A percentile compares a stretch with the other conserved stretches of the same genome.
phyloP scores from a whole-genome alignment of 2,797 vertebrate species.

The Ispidina lecontei region DNA sequence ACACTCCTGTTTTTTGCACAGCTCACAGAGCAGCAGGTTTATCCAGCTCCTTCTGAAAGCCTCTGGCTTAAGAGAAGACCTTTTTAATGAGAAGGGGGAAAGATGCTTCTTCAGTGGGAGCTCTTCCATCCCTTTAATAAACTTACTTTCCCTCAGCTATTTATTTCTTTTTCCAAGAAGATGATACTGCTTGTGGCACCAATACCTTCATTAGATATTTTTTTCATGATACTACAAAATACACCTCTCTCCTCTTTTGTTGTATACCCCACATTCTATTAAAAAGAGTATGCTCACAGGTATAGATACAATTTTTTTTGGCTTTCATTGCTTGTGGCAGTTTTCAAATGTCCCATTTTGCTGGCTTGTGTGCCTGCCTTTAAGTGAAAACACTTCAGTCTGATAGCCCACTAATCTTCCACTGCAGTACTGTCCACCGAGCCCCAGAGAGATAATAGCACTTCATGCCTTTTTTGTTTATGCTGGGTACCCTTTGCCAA shows the following conservation, averaged over 20 bases:
- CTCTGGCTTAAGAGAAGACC: neutral
- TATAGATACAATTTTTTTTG: neutral
- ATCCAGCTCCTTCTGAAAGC: neutral
- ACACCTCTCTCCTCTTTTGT: neutral
- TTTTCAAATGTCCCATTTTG: neutral
- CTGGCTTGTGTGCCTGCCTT: neutral
- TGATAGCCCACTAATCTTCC: conserved; percentile 11
- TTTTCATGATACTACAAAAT: neutral
- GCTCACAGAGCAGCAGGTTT: neutral
- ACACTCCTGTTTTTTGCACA: too few species aligned
- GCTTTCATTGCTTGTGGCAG: neutral
- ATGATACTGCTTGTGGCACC: neutral
- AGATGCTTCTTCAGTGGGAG: neutral
- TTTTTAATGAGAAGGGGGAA: neutral
- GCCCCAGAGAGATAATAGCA: neutral
- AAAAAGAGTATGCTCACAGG: neutral
- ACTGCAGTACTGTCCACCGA: neutral
- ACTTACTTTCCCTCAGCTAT: neutral
- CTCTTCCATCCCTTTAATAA: neutral
- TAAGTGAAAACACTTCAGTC: neutral
- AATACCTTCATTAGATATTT: neutral
- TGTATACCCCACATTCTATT: neutral
- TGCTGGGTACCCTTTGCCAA: neutral
- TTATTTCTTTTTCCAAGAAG: neutral
- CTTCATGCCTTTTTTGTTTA: neutral